Conservation (phyloP, 2,113 vertebrate species). For the Peucedramus taeniatus region DNA sequence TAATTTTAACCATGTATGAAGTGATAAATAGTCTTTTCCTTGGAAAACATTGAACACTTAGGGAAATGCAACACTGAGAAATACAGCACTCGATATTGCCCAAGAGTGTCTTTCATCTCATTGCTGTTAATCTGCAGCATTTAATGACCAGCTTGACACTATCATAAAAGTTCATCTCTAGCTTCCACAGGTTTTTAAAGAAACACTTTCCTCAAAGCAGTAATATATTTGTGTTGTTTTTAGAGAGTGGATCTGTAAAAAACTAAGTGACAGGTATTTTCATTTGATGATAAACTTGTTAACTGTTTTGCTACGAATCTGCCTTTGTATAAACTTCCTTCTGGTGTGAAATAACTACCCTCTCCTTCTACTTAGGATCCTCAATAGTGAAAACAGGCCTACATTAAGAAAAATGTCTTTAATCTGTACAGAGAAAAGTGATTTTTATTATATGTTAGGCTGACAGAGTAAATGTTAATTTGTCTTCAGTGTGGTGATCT, state of each 20-base stretch:
- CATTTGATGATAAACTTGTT: not conserved
- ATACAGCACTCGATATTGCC: not conserved
- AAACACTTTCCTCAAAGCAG: not conserved
- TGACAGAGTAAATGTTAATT: not conserved
- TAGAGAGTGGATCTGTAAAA: not conserved
- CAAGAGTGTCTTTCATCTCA: not conserved
- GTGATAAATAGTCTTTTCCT: not conserved
- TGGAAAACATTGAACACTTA: not conserved
- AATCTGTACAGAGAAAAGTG: not conserved
- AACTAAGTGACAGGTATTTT: not conserved
- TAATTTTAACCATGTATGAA: not conserved
- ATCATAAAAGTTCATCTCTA: not conserved
- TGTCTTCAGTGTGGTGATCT: not conserved
- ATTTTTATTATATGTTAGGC: not conserved
- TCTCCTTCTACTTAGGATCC: not conserved
- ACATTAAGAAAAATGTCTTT: not conserved
- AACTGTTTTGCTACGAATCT: fast-evolving
- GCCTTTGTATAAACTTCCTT: not conserved
- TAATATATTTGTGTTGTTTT: not conserved
- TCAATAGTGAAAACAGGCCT: not conserved
- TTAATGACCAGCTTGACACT: not conserved
- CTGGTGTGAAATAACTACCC: not conserved
- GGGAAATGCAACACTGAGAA: not conserved
- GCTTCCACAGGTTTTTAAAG: not conserved
- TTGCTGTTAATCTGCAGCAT: not conserved